These are phyloP conservation scores for Scomber colias DNA, from an alignment of 2,113 vertebrate species.

Conservation along the genomic window DNA sequence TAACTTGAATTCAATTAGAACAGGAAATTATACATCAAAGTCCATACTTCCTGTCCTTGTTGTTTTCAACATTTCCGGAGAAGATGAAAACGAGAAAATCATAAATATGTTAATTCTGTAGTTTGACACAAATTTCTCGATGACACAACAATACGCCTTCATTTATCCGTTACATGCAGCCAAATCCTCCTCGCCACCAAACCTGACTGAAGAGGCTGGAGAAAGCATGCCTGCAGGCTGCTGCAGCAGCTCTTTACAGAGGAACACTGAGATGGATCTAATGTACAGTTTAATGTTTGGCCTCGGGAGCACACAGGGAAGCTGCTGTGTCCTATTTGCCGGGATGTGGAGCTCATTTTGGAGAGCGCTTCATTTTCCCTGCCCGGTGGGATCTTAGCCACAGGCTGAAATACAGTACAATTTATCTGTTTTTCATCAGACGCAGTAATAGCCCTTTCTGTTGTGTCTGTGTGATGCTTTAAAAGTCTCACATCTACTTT, in stretches of 20 bases:
- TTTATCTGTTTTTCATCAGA: slow-evolving; percentile 53
- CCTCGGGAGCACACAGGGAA: slow-evolving; percentile 43
- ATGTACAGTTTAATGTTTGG: slow-evolving; percentile 57
- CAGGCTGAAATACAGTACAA: slow-evolving; percentile 44
- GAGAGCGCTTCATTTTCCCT: slow-evolving; percentile 46
- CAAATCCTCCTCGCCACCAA: not conserved
- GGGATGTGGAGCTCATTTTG: slow-evolving; percentile 54
- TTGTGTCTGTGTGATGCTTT: slow-evolving; percentile 26
- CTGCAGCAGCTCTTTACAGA: slow-evolving; percentile 16
- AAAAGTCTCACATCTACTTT: slow-evolving; percentile 19
- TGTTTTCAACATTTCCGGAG: not conserved
- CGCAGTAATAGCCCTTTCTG: slow-evolving; percentile 42
- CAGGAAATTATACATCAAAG: no score
- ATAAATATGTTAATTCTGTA: slow-evolving; percentile 29
- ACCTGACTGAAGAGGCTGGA: not conserved
- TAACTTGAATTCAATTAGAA: no score
- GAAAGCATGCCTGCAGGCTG: not conserved
- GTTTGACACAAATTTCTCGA: not conserved
- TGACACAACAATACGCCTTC: not conserved
- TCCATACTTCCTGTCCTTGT: no score
- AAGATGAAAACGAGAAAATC: not conserved
- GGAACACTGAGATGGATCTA: slow-evolving; percentile 32
- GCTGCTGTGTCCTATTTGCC: slow-evolving; percentile 55
- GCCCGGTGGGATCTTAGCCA: slow-evolving; percentile 66
- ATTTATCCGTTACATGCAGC: slow-evolving; percentile 5